phyloP scores from a whole-genome alignment of 2,888 invertebrate genomes.

The Uropetala carovei region DNA sequence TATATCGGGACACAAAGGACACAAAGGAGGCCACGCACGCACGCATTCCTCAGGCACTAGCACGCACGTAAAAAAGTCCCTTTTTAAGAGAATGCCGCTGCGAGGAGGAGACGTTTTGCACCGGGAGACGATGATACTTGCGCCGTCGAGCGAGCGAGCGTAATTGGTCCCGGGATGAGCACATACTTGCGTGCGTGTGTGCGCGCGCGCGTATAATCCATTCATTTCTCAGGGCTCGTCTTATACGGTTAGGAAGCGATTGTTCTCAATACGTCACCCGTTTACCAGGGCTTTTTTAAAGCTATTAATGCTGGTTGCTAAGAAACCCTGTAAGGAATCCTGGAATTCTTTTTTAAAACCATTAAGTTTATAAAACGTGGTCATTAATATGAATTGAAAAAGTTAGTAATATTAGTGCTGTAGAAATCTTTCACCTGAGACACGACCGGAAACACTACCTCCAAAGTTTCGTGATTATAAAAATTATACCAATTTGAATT shows the following conservation, averaged over 20 bases:
- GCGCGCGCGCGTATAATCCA: background rate
- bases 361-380: too few relatives aligned
- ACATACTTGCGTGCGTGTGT: background rate
- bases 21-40: slow-evolving; percentile 7
- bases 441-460: too few relatives aligned
- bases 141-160: background rate
- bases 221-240: background rate
- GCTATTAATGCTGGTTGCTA: too few relatives aligned
- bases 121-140: background rate
- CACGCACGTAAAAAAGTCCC: background rate
- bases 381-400: too few relatives aligned
- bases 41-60: background rate
- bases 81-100: background rate
- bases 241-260: background rate
- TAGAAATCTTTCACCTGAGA: too few relatives aligned
- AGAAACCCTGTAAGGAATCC: too few relatives aligned
- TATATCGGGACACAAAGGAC: slow-evolving; percentile 19
- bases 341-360: too few relatives aligned
- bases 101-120: background rate
- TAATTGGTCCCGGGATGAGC: background rate
- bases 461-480: too few relatives aligned
- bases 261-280: too few relatives aligned
- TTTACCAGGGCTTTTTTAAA: too few relatives aligned
- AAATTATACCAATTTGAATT: too few relatives aligned
- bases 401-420: too few relatives aligned